Percentiles rank a stretch among this genome's conserved stretches.
Evolutionary conservation across 2,113 vertebrate genomes (phyloP).

Genomic region (Meleagris gallopavo): DNA sequence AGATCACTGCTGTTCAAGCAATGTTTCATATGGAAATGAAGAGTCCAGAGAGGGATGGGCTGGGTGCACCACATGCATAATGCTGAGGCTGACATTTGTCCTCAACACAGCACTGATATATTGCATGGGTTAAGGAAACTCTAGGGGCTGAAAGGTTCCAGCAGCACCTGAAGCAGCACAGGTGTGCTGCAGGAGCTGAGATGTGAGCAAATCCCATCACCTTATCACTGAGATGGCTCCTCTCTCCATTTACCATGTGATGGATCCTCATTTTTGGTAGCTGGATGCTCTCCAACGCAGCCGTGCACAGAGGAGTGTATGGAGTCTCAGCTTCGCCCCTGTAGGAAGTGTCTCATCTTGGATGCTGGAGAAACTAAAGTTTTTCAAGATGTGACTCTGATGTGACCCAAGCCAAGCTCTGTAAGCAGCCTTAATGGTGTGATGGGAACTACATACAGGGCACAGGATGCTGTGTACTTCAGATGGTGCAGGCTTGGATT

Average conservation of each 20-base stretch:
- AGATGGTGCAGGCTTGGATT: constrained; percentile 49
- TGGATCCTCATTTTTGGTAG: not conserved
- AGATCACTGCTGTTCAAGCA: constrained; percentile 45
- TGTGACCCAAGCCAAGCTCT: not conserved
- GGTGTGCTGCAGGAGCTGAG: not conserved
- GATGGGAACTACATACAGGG: constrained; percentile 11
- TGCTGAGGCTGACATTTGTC: constrained; percentile 5
- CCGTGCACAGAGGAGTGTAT: accelerated
- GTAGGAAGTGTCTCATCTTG: not conserved
- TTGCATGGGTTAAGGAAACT: not conserved
- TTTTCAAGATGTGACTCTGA: not conserved
- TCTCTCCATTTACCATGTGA: not conserved
- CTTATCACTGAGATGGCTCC: not conserved
- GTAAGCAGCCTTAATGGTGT: not conserved
- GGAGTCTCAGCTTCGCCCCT: not conserved
- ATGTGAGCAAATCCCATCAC: not conserved
- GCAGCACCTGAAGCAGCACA: not conserved
- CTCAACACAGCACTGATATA: not conserved
- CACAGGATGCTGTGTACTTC: constrained; percentile 33
- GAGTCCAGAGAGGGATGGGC: not conserved
- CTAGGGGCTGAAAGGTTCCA: not conserved
- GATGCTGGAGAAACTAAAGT: no score
- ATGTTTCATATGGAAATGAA: constrained; percentile 58
- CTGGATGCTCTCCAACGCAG: not conserved
- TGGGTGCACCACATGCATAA: not conserved